Evolutionary conservation across 2,888 invertebrate species (phyloP).

Genomic region (Ophioninae sp.): DNA sequence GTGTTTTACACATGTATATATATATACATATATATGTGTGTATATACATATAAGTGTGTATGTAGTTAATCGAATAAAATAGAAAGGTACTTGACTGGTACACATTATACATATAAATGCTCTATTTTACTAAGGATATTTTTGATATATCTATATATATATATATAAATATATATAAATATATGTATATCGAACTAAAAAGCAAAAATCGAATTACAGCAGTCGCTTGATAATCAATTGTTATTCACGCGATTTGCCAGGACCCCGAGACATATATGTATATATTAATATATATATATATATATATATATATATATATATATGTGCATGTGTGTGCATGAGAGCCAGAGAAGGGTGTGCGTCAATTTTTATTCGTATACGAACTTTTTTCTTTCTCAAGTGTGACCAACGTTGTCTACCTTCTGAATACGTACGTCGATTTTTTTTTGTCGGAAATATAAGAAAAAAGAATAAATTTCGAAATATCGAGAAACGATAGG

Average conservation of each 20-base stretch:
- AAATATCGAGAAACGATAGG: not conserved
- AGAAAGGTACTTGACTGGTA: slow-evolving; percentile 75
- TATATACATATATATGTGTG: slow-evolving; percentile 51
- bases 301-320: not conserved
- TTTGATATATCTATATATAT: slow-evolving; percentile 80
- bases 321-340: no score
- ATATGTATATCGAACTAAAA: slow-evolving; percentile 71
- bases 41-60: slow-evolving; percentile 64
- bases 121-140: slow-evolving; percentile 81
- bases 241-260: slow-evolving; percentile 65
- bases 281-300: no score
- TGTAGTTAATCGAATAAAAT: slow-evolving; percentile 72
- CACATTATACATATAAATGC: slow-evolving; percentile 76
- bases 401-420: slow-evolving; percentile 17
- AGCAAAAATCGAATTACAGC: slow-evolving; percentile 65
- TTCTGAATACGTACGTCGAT: slow-evolving; percentile 62
- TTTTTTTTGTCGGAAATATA: slow-evolving; percentile 34
- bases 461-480: slow-evolving; percentile 14
- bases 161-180: slow-evolving; percentile 61
- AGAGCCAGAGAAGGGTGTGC: no score
- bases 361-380: slow-evolving; percentile 22
- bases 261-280: slow-evolving; percentile 28
- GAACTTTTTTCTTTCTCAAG: slow-evolving; percentile 22
- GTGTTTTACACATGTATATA: slow-evolving; percentile 46
- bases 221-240: slow-evolving; percentile 71